Evolutionary conservation across 2,113 vertebrate species (phyloP).

Genomic region (Myodes glareolus): DNA sequence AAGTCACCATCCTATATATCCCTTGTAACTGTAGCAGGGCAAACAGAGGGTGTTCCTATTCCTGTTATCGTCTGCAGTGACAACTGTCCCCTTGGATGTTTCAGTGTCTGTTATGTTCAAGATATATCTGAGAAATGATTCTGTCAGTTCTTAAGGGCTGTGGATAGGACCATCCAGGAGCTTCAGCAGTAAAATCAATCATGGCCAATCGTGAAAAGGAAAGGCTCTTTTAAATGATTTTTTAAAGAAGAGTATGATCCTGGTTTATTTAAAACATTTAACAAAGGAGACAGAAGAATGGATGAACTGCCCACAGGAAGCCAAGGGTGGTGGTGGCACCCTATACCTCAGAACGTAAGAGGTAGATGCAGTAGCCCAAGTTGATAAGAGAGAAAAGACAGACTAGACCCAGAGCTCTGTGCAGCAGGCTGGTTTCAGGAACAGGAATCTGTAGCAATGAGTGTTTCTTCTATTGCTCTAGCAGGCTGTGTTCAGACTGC

Average conservation of each 20-base stretch:
- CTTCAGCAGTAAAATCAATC: not conserved
- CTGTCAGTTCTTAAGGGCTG: conserved; percentile 10
- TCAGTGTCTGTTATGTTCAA: not conserved
- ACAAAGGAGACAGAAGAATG: not conserved
- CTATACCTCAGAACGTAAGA: not conserved
- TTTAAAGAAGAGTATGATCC: not conserved
- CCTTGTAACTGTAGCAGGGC: not conserved
- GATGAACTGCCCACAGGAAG: not conserved
- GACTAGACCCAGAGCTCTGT: not conserved
- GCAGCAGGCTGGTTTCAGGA: not conserved
- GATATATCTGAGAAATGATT: not conserved
- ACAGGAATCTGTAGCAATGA: not conserved
- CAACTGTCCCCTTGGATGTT: not conserved
- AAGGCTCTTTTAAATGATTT: not conserved
- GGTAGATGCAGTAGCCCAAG: not conserved
- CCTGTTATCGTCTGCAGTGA: not conserved
- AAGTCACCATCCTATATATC: not conserved
- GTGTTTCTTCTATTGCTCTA: not conserved
- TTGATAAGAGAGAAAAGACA: not conserved
- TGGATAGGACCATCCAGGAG: not conserved
- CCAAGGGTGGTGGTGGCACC: not conserved
- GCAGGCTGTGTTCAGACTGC: not conserved
- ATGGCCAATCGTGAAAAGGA: not conserved
- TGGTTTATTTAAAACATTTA: conserved; percentile 5
- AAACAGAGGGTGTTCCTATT: not conserved